These are phyloP conservation scores for Ptilorrhoa leucosticta DNA, from an alignment of 2,113 vertebrate genomes.

Conservation along the genomic window DNA sequence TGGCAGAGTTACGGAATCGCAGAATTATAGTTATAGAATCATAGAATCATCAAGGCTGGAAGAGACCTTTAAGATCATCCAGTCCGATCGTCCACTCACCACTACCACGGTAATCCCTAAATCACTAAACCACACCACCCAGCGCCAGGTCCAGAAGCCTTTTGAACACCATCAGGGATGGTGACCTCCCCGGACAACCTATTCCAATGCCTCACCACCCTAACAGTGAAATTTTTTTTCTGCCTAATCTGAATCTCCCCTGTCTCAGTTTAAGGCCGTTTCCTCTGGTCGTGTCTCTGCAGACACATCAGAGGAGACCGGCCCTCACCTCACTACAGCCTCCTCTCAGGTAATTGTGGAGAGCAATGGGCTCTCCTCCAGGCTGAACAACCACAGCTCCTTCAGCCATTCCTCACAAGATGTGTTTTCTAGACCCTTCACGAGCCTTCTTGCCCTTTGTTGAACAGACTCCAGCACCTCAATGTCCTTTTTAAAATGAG, in stretches of 20 bases:
- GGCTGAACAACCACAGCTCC: neutral
- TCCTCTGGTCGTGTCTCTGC: neutral
- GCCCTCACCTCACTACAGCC: neutral
- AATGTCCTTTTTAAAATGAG: neutral
- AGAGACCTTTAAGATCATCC: neutral
- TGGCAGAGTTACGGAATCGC: fast-evolving
- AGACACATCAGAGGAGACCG: fast-evolving
- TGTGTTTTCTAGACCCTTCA: neutral
- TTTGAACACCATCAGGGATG: neutral
- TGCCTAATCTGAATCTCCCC: neutral
- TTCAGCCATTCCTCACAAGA: neutral
- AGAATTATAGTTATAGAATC: neutral
- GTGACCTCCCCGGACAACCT: neutral
- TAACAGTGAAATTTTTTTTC: neutral
- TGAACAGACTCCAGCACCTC: neutral
- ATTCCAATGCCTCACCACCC: neutral
- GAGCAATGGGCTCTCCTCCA: neutral
- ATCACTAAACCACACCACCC: neutral
- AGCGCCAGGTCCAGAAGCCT: neutral
- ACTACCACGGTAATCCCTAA: neutral
- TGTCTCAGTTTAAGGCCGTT: neutral
- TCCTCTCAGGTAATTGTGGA: too few species aligned
- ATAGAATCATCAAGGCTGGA: neutral
- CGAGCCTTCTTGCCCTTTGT: neutral
- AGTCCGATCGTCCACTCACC: neutral